Base-by-base conservation (phyloP, 2,113 vertebrate genomes). In the Anoplopoma fimbria region DNA sequence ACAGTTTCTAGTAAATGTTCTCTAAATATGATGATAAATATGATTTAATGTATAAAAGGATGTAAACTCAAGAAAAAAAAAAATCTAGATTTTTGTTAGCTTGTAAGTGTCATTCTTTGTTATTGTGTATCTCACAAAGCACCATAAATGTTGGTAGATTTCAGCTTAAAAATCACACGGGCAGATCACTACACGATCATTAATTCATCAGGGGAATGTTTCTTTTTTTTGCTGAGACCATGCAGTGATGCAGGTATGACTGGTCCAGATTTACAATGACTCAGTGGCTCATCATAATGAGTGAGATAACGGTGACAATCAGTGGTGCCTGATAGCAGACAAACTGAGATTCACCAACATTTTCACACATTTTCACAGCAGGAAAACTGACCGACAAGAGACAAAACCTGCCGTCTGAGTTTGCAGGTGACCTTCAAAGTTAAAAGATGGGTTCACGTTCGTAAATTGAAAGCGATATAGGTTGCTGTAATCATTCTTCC, bases 291-390 rank as follows among this genome's bases (percentile, higher is more conserved):
- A 51, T 68, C 74, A 33, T 19, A 27, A 73, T 1, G 7, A 47
- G 45, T 49, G 71, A 25, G 42, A 47, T 31, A 2, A 51, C 27
- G 9, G 61, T 4, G 72, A 82, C 58, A 36, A 38, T 33, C 12
- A 47, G 9, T 33, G 31, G 71, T 4, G 62, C 68, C 62, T 55
- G 38, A 65, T 19, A 77, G 31, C 60, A 64, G 81, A 67, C 36
- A 25, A 81, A 33, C 13, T 12, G 64, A 67, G 23, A 47, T 68
- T 58, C 53, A 45, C 47, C 51, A 67, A 36, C 53, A 60, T 40
- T 62, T 45, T 62, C 27, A 47, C 34, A 60, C 84, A 79, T 75
- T 64, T 79, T 86, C 64, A 62, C 60, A n/a, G 60, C 5, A 2
- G 33, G 4, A 4, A 29, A 10, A 9, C 74, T 36, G 45, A 69